phyloP scores from a whole-genome alignment of 1,140 invertebrate genomes.

The Marisa cornuarietis region DNA sequence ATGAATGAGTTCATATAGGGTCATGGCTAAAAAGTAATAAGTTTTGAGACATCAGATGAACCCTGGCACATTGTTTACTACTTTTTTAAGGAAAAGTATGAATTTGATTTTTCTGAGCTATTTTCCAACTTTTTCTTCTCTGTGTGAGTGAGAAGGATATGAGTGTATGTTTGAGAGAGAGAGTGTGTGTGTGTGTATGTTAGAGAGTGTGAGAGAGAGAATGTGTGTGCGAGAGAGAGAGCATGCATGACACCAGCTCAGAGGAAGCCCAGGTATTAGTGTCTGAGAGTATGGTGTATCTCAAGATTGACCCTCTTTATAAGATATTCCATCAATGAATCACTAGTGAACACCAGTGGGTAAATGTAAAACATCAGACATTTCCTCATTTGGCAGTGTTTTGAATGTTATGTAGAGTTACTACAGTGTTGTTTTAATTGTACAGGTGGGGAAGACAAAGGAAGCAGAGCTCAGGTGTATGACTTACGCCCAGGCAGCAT shows the following conservation, averaged over 20 bases:
- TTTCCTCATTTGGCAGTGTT: background rate
- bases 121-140: no score
- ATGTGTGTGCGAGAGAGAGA: no score
- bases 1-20: no score
- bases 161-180: background rate
- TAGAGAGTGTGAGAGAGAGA: no score
- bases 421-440: slow-evolving; percentile 31
- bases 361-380: background rate
- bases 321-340: background rate
- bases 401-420: background rate
- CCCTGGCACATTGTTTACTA: no score
- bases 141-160: no score
- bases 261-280: background rate
- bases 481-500: slow-evolving; percentile 72
- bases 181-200: background rate
- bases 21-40: no score
- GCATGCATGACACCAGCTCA: background rate
- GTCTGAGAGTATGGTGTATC: background rate
- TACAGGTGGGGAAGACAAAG: slow-evolving; percentile 72
- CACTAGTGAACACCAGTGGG: background rate
- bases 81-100: no score
- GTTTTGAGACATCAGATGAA: no score
- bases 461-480: slow-evolving; percentile 69
- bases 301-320: background rate
- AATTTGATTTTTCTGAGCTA: no score